Base-by-base conservation (phyloP, 2,797 vertebrate genomes). In the Thaleichthys pacificus region DNA sequence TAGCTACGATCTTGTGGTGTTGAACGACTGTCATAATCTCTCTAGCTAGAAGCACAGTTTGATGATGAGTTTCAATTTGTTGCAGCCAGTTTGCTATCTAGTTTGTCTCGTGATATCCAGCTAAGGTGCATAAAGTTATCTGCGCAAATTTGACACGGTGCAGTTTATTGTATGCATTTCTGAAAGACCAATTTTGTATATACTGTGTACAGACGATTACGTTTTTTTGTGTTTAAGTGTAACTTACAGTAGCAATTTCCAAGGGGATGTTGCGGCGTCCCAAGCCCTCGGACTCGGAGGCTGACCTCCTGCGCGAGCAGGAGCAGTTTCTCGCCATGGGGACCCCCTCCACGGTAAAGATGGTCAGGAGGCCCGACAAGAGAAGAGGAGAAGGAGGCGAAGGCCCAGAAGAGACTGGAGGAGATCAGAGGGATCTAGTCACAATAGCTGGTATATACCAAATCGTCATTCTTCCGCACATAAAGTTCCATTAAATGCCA, bases 221-320 rank as follows among this genome's bases (percentile, higher is more conserved):
- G 6, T 71, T 21, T 8, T 8, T 21, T 32, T 61, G 22, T 68
- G 22, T 30, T 61, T 21, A 15, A 14, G n/a, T 22, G 9, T 28
- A 28, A 30, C 0, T 22, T 21, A 22, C 7, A 21, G 58, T 22
- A 22, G 3, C 3, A 63, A 22, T 76, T 70, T 42, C 42, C 9
- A 88, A 66, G 77, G 80, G 80, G 75, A 99, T 99, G 97, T 79
- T 98, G 84, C 94, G 89, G 0, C 96, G 97, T 80, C 97, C 97
- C 3, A 96, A 96, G 74, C 94, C 95, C 9, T 93, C 94, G 0
- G 97, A 99, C 84, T 97, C 95, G 0, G 97, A 99, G 88, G 93
- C 88, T 1, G 98, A 99, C 84, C 89, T 99, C 74, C 89, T 99
- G 19, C 93, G 72, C 62, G 97, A 97, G 74, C 97, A 99, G 87